Conservation (phyloP, 2,888 invertebrate species). For the Kuschelorhynchus macadamiae region DNA sequence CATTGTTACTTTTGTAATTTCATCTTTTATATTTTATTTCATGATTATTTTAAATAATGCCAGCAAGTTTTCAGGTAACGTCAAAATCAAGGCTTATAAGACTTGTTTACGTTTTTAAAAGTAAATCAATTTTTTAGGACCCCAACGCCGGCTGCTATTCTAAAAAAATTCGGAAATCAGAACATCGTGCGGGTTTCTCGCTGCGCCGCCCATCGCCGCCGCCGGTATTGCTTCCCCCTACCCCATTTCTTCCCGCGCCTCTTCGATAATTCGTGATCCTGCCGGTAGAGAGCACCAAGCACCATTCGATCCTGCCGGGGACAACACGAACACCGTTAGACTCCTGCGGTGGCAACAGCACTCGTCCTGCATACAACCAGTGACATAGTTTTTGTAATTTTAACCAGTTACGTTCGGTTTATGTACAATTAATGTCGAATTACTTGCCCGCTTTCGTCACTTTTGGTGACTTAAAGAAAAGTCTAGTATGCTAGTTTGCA, state of each 20-base stretch:
- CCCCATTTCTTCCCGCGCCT: conserved; percentile 25
- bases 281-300: conserved; percentile 43
- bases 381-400: conserved; percentile 44
- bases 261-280: conserved; percentile 12
- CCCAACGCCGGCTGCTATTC: too few relatives aligned
- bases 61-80: too few relatives aligned
- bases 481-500: conserved; percentile 4
- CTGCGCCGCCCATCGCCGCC: conserved; percentile 28
- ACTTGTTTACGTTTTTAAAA: too few relatives aligned
- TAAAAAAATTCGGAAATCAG: conserved; percentile 31
- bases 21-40: too few relatives aligned
- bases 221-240: conserved; percentile 13
- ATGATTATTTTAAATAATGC: too few relatives aligned
- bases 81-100: too few relatives aligned
- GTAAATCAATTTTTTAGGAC: too few relatives aligned
- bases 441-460: conserved; percentile 3
- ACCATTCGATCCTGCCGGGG: conserved; percentile 44
- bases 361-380: conserved; percentile 54
- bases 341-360: conserved; percentile 56
- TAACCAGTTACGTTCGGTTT: conserved; percentile 23
- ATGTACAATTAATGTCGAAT: conserved; percentile 6
- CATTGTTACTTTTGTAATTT: too few relatives aligned
- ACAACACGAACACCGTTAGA: conserved; percentile 54
- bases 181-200: conserved; percentile 29
- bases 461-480: not conserved